These are phyloP conservation scores for Phengaris alcon DNA, from an alignment of 2,888 invertebrate genomes.

Conservation along the genomic window DNA sequence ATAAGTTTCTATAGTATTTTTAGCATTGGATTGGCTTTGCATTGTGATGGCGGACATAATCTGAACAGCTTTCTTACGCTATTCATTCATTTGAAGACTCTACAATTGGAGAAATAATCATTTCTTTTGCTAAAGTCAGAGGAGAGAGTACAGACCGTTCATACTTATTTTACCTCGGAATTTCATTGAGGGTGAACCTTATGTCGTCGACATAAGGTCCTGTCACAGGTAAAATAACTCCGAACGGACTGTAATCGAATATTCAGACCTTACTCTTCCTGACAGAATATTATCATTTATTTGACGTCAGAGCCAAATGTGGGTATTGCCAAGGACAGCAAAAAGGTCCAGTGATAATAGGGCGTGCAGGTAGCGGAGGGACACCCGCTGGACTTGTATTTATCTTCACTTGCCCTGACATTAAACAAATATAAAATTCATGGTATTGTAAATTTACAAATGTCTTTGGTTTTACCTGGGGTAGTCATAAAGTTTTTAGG, in stretches of 20 bases:
- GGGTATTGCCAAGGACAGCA: conserved; percentile 49
- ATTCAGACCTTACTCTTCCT: conserved; percentile 23
- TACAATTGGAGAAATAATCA: background rate
- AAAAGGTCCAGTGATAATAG: conserved; percentile 47
- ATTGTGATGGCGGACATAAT: conserved; percentile 5
- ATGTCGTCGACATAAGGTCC: too few relatives aligned
- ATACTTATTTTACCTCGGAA: conserved; percentile 16
- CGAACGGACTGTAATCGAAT: background rate
- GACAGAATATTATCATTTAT: conserved; percentile 27
- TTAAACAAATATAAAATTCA: conserved; percentile 15
- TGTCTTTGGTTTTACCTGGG: conserved; percentile 10
- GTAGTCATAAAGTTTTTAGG: background rate
- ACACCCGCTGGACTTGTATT: conserved; percentile 21
- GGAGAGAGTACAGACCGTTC: background rate
- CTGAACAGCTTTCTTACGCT: background rate
- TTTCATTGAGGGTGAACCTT: too few relatives aligned
- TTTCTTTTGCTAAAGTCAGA: background rate
- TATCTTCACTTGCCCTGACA: conserved; percentile 9
- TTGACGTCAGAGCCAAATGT: conserved; percentile 24
- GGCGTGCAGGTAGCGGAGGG: conserved; percentile 33
- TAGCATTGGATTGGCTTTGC: background rate
- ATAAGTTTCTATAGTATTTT: conserved; percentile 1
- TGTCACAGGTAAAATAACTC: too few relatives aligned
- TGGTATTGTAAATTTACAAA: background rate
- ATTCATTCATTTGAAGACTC: conserved; percentile 1